Evolutionary conservation across 2,888 invertebrate genomes (phyloP).

Genomic region (Xestia sexstrigata): DNA sequence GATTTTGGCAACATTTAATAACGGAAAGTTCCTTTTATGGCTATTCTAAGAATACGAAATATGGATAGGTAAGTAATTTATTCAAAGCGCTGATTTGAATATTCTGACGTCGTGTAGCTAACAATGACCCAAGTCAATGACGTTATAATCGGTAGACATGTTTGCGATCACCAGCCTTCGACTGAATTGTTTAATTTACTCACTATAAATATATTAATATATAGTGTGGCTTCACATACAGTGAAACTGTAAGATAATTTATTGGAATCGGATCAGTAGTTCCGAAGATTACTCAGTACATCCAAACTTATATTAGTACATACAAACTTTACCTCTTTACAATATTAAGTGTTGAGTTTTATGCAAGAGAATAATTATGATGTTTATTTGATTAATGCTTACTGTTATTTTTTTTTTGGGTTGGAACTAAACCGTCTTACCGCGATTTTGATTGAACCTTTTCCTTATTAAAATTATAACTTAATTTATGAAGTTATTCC

Average conservation of each 20-base stretch:
- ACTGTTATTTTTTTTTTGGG: not conserved
- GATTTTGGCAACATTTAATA: constrained; percentile 31
- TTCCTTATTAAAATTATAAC: not conserved
- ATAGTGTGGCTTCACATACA: not conserved
- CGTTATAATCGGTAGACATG: not conserved
- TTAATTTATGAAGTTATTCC: not conserved
- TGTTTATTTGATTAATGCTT: not conserved
- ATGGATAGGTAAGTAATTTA: constrained; percentile 27
- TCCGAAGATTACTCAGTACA: not conserved
- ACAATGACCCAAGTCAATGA: constrained; percentile 34
- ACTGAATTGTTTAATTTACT: not conserved
- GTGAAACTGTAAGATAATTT: not conserved
- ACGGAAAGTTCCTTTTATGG: constrained; percentile 46
- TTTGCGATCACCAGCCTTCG: not conserved
- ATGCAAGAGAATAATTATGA: not conserved
- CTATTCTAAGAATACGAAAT: constrained; percentile 15
- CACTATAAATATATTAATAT: too few species aligned
- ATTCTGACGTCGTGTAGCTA: constrained; percentile 10
- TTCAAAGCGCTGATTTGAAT: constrained; percentile 40
- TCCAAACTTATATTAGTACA: not conserved
- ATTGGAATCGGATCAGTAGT: not conserved
- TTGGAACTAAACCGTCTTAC: not conserved
- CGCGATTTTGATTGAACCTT: not conserved
- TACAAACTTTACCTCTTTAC: not conserved
- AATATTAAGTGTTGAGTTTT: not conserved